phyloP scores from a whole-genome alignment of 1,140 invertebrate genomes.

The Drosophila subobscura region DNA sequence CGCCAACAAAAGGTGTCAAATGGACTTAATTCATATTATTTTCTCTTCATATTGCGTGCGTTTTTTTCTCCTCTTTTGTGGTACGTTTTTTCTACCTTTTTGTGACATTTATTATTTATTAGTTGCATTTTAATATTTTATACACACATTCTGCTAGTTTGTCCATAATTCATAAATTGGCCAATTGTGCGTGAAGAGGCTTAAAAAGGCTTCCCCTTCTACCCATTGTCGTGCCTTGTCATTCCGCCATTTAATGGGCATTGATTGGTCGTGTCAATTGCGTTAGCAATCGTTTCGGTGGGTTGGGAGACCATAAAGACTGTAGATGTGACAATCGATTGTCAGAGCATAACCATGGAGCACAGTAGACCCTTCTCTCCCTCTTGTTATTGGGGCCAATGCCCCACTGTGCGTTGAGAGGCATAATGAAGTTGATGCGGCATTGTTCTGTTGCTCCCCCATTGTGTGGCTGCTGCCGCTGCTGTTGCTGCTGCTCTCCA shows the following conservation, averaged over 20 bases:
- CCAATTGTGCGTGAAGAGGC: constrained; percentile 44
- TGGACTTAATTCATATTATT: constrained; percentile 69
- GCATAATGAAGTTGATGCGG: constrained; percentile 56
- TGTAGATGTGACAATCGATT: constrained; percentile 38
- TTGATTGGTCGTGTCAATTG: constrained; percentile 29
- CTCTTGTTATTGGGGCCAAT: constrained; percentile 4
- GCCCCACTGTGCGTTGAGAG: constrained; percentile 62
- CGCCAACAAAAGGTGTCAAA: constrained; percentile 73
- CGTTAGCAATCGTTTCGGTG: background rate
- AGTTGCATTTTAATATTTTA: constrained; percentile 69
- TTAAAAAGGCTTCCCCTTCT: constrained; percentile 19
- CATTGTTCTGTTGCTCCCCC: constrained; percentile 38
- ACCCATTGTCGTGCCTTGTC: constrained; percentile 11
- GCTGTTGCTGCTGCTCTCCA: background rate
- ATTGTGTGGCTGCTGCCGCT: constrained; percentile 21
- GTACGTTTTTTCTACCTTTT: constrained; percentile 1
- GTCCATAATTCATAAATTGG: constrained; percentile 44
- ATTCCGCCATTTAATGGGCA: background rate
- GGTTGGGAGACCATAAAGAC: background rate
- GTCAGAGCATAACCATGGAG: constrained; percentile 2
- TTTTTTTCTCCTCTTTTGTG: constrained; percentile 4
- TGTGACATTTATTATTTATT: constrained; percentile 71
- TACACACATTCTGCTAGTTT: constrained; percentile 45
- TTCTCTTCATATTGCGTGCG: constrained; percentile 10
- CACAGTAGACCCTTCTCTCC: no score